Percentiles rank a stretch among this genome's conserved stretches.
Conservation (phyloP, 2,888 invertebrate genomes). For the Phyllotreta striolata region DNA sequence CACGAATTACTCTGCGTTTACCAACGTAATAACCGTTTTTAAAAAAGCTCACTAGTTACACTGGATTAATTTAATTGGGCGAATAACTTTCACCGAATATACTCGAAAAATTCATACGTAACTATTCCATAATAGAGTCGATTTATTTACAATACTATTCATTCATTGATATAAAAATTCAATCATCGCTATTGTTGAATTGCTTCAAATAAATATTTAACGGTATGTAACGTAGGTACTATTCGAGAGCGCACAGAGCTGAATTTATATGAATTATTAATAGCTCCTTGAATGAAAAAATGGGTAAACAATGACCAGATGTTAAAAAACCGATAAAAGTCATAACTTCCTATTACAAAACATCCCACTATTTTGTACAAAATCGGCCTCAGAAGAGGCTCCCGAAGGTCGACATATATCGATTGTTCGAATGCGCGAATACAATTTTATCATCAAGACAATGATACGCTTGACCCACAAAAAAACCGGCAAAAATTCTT, state of each 20-base stretch:
- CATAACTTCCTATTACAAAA: slow-evolving; percentile 39
- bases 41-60: slow-evolving; percentile 15
- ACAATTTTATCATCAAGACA: no score
- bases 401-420: slow-evolving; percentile 33
- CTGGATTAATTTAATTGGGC: slow-evolving; percentile 17
- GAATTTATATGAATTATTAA: slow-evolving; percentile 20
- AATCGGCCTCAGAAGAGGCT: slow-evolving; percentile 35
- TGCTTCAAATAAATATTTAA: no score
- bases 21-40: slow-evolving; percentile 20
- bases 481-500: no score
- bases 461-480: no score
- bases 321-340: slow-evolving; percentile 32
- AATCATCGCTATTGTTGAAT: no score
- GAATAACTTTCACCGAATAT: slow-evolving; percentile 16
- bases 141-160: no score
- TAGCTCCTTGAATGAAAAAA: slow-evolving; percentile 27
- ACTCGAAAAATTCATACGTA: no score
- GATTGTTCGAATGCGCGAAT: slow-evolving; percentile 17
- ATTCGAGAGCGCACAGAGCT: slow-evolving; percentile 2
- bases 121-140: no score
- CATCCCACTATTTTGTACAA: slow-evolving; percentile 38
- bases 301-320: slow-evolving; percentile 32
- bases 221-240: no score
- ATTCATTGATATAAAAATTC: no score
- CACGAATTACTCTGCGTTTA: slow-evolving; percentile 19